A percentile compares a stretch with the other conserved stretches of the same genome.
phyloP scores from a whole-genome alignment of 2,113 vertebrate species.

The Chaetops frenatus region DNA sequence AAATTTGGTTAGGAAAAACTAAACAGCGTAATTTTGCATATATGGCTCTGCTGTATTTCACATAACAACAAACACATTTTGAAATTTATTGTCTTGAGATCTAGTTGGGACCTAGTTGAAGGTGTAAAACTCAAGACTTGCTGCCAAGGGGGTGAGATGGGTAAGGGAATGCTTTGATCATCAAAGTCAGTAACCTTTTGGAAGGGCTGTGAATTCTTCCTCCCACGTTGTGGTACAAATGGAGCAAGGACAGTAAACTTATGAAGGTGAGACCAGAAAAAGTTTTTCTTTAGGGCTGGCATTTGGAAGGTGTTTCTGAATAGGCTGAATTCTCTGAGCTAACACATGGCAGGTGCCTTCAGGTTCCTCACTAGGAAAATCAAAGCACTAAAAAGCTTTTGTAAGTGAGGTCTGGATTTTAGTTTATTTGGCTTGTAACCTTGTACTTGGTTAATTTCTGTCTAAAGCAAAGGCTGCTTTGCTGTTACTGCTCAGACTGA shows the following conservation, averaged over 20 bases:
- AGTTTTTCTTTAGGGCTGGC: not conserved
- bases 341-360: not conserved
- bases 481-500: not conserved
- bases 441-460: not conserved
- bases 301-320: not conserved
- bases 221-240: not conserved
- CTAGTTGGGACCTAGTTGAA: not conserved
- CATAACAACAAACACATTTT: not conserved
- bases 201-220: not conserved
- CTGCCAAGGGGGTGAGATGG: not conserved
- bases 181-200: not conserved
- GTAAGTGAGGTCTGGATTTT: not conserved
- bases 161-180: not conserved
- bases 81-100: not conserved
- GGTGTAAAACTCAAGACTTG: not conserved
- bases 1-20: not conserved
- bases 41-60: not conserved
- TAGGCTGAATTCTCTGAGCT: not conserved
- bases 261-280: not conserved
- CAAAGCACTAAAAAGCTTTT: not conserved
- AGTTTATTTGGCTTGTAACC: not conserved
- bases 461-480: not conserved
- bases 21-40: not conserved
- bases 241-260: not conserved
- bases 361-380: not conserved